A percentile compares a stretch with the other conserved stretches of the same genome.
Evolutionary conservation across 2,113 vertebrate species (phyloP).

Genomic region (Salvelinus alpinus): DNA sequence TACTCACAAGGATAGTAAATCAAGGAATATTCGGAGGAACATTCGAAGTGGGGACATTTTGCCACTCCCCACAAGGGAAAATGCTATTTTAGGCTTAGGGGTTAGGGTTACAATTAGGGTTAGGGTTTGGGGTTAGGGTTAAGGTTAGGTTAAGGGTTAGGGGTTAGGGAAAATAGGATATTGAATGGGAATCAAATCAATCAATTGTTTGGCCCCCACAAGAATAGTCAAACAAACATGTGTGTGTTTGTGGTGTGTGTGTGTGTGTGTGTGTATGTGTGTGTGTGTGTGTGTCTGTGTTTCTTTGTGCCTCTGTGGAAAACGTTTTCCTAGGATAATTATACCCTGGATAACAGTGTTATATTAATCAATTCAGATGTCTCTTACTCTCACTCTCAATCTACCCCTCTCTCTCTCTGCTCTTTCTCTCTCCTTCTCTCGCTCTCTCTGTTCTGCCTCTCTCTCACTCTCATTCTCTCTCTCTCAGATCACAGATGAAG

Average conservation of each 20-base stretch:
- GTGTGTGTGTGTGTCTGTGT: not conserved
- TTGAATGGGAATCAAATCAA: too few species aligned
- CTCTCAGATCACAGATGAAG: conserved; percentile 92
- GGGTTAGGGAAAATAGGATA: too few species aligned
- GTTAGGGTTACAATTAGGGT: too few species aligned
- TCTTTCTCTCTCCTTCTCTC: not conserved
- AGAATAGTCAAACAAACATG: conserved; percentile 2
- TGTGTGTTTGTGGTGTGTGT: not conserved
- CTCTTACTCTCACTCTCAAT: not conserved
- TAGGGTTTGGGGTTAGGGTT: too few species aligned
- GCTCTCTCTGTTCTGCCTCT: not conserved
- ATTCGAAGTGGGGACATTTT: too few species aligned
- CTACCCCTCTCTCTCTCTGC: not conserved
- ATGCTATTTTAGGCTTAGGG: too few species aligned
- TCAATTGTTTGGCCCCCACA: too few species aligned
- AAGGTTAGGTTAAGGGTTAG: too few species aligned
- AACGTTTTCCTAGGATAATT: not conserved
- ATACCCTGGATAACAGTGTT: conserved; percentile 37
- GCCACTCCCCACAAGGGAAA: too few species aligned
- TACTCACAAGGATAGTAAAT: too few species aligned
- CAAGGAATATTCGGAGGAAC: too few species aligned
- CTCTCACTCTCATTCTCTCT: not conserved
- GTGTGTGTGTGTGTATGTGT: too few species aligned
- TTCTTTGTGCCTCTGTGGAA: conserved; percentile 49
- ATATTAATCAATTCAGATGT: not conserved